Evolutionary conservation across 1,140 invertebrate genomes (phyloP).

Genomic region (Lepidurus arcticus): DNA sequence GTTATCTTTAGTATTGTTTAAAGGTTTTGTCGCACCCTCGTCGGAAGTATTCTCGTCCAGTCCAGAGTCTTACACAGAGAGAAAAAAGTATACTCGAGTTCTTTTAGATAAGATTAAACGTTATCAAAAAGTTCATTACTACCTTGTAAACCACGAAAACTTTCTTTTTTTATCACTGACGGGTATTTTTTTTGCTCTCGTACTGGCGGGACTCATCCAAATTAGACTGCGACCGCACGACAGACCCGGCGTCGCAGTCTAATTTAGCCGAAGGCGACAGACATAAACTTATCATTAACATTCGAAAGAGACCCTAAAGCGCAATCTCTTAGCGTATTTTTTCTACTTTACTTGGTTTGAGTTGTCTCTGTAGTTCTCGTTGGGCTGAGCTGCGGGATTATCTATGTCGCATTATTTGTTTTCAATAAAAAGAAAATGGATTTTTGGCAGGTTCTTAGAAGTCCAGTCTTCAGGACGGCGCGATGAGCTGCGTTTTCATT

Average conservation of each 20-base stretch:
- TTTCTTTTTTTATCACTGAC: no score
- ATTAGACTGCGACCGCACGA: background rate
- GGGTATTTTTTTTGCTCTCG: no score
- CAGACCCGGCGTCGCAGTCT: background rate
- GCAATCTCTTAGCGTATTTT: no score
- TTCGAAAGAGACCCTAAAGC: background rate
- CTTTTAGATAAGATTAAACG: no score
- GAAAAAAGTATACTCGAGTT: no score
- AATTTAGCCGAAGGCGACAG: background rate
- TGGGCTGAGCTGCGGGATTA: no score
- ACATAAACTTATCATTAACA: background rate
- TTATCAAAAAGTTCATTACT: no score
- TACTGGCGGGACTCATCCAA: background rate
- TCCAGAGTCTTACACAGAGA: background rate
- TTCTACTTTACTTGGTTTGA: no score
- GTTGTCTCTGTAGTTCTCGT: no score
- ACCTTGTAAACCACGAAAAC: no score
- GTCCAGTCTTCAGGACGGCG: conserved; percentile 80
- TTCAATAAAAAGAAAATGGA: background rate
- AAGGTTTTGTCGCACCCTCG: no score
- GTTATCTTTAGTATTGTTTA: background rate
- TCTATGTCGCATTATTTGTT: no score
- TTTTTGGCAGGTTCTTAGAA: conserved; percentile 68
- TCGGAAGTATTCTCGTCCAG: background rate
- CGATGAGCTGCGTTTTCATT: conserved; percentile 64